Conservation (phyloP, 2,888 invertebrate genomes). For the Vannuccia rotundouncinata region DNA sequence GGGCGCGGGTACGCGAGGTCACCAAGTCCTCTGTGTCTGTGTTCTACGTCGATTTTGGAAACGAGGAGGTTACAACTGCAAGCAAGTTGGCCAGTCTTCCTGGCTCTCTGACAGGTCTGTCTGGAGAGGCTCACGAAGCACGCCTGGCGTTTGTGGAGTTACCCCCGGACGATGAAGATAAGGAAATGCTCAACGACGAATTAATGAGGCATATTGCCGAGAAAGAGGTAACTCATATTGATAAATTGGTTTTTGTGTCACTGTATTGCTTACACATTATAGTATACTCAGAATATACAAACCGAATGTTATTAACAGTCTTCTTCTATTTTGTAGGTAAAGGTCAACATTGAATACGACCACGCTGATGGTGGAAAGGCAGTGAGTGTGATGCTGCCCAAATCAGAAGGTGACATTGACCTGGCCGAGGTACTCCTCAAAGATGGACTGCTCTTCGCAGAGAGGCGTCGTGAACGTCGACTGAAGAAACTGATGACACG, state of each 20-base stretch:
- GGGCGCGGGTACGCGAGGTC: conserved; percentile 27
- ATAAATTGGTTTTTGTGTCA: not conserved
- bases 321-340: not conserved
- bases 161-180: conserved; percentile 24
- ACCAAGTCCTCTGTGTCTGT: not conserved
- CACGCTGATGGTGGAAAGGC: not conserved
- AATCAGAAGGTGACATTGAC: conserved; percentile 11
- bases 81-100: conserved; percentile 24
- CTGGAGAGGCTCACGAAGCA: not conserved
- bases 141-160: not conserved
- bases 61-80: conserved; percentile 17
- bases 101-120: not conserved
- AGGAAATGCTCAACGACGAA: not conserved
- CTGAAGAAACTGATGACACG: not conserved
- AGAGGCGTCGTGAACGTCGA: not conserved
- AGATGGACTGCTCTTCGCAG: conserved; percentile 28
- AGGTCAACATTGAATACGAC: conserved; percentile 30
- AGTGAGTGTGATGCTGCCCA: not conserved
- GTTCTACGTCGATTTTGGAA: conserved; percentile 33
- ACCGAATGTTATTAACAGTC: not conserved
- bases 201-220: conserved; percentile 5
- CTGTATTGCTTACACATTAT: too few relatives aligned
- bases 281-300: too few relatives aligned
- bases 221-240: not conserved
- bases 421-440: conserved; percentile 33